Conservation (phyloP, 2,113 vertebrate species). For the Danio rerio region GRCz12tu NC_133177.1:34613501-34614000, state of each 20-base stretch:
- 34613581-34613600: slow-evolving; percentile 1
- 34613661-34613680: not conserved
- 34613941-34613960: too few species aligned
- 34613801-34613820: not conserved
- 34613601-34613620: not conserved
- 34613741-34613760: not conserved
- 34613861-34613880: not conserved
- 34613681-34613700: not conserved
- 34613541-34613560: not conserved
- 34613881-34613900: not conserved
- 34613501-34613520: not conserved
- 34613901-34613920: too few species aligned
- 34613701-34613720: slow-evolving; percentile 1
- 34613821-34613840: not conserved
- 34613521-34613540: not conserved
- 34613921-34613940: too few species aligned
- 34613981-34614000: too few species aligned
- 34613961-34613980: too few species aligned
- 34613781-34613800: not conserved
- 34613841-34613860: not conserved
- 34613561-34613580: not conserved
- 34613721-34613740: not conserved
- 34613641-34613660: not conserved
- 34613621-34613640: not conserved
- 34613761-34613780: not conserved